Conservation (phyloP, 2,797 vertebrate genomes). For the Coranthus polyacanthus region DNA sequence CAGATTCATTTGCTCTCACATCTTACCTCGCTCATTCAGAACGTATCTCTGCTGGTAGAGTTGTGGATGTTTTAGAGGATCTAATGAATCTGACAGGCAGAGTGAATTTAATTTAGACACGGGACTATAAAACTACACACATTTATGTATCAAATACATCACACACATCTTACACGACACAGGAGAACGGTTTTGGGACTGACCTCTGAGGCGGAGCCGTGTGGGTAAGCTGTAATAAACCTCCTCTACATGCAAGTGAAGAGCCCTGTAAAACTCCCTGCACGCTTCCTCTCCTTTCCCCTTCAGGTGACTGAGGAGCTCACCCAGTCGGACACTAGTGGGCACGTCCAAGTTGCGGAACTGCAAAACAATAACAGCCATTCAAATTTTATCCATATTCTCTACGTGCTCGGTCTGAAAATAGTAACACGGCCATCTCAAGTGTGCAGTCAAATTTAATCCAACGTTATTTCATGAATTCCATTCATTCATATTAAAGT, state of each 20-base stretch:
- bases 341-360: slow-evolving; percentile 93
- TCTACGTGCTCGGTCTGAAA: too few relatives aligned
- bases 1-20: neutral
- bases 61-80: slow-evolving; percentile 60
- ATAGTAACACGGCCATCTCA: too few relatives aligned
- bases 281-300: slow-evolving; percentile 92
- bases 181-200: slow-evolving; percentile 21
- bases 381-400: too few relatives aligned
- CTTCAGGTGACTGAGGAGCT: slow-evolving; percentile 90
- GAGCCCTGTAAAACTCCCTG: slow-evolving; percentile 94
- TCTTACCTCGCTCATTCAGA: slow-evolving; percentile 84
- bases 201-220: slow-evolving; percentile 86
- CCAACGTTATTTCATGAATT: too few relatives aligned
- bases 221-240: slow-evolving; percentile 93
- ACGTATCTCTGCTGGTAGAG: slow-evolving; percentile 66
- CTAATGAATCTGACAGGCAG: slow-evolving; percentile 67
- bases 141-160: neutral
- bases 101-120: slow-evolving; percentile 4
- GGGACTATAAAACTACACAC: neutral
- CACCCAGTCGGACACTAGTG: slow-evolving; percentile 87
- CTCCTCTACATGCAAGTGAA: slow-evolving; percentile 93
- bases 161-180: neutral
- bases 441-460: too few relatives aligned
- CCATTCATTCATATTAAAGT: too few relatives aligned
- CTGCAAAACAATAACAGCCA: slow-evolving; percentile 80